Evolutionary conservation across 1,140 invertebrate species (phyloP), one percentile per base, ranked within the genome.

Genomic region (Cydia pomonella): DNA sequence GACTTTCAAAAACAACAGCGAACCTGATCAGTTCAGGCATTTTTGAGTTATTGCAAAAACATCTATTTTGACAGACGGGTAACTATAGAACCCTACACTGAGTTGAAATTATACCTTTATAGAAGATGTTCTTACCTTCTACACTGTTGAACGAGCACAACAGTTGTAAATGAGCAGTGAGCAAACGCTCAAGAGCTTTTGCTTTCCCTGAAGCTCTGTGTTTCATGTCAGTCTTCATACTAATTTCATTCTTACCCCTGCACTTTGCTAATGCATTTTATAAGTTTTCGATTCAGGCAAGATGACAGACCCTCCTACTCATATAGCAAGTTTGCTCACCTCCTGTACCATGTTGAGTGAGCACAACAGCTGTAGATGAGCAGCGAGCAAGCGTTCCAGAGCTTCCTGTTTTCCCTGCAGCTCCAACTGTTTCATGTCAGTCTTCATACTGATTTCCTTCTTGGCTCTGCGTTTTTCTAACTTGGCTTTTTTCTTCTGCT

Each of bases 291-390:
- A n/a, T n/a, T n/a, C n/a, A n/a, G n/a, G n/a, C n/a, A n/a, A n/a
- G n/a, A n/a, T n/a, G n/a, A n/a, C n/a, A n/a, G n/a, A n/a, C n/a
- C n/a, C n/a, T n/a, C n/a, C n/a, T n/a, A 10, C 1, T 2, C 23
- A 3, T 18, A 1, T 33, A 73, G 47, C 62, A 21, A 25, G 21
- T 41, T 44, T 18, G 10, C 69, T 76, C 72, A 92, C 91, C 87
- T 92, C 89, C n/a, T 82, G 72, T 7, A 86, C 81, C 91, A 92
- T 92, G 47, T 87, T 79, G 0, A 91, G 81, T 9, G 89, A 88
- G 76, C 88, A 91, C 0, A 93, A 77, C 9, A 93, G 75, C 29
- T 91, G 83, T 29, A 93, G 59, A 47, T 93, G 91, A n/a, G 90
- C 82, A 9, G 75, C 74, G 1, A 93, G 80, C 64, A 87, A 72